Conservation (phyloP, 2,888 invertebrate species). For the Pseudococcus jackbeardsleyi region DNA sequence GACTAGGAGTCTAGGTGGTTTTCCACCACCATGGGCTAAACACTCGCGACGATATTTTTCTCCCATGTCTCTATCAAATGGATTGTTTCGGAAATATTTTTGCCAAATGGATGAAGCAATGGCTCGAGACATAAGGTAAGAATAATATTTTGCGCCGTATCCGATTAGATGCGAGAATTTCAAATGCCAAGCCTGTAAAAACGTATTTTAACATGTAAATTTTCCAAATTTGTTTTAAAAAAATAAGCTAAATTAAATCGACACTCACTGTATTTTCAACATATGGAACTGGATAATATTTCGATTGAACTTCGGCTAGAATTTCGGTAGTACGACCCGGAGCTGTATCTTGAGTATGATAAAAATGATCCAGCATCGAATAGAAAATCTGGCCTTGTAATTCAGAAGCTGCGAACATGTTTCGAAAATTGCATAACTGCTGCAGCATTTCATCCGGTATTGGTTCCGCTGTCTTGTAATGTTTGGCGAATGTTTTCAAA, state of each 20-base stretch:
- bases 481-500: constrained; percentile 86
- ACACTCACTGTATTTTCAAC: constrained; percentile 83
- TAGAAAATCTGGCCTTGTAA: constrained; percentile 89
- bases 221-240: too few species aligned
- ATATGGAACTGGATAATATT: constrained; percentile 89
- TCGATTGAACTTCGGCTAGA: constrained; percentile 81
- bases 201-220: too few species aligned
- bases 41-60: constrained; percentile 83
- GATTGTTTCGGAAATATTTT: constrained; percentile 83
- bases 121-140: constrained; percentile 94
- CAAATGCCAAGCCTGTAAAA: constrained; percentile 88
- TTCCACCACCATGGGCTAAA: constrained; percentile 89
- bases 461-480: constrained; percentile 88
- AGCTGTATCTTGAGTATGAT: constrained; percentile 79
- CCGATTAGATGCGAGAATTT: constrained; percentile 97
- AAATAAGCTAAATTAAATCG: too few species aligned
- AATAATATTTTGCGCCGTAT: constrained; percentile 99
- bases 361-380: constrained; percentile 90
- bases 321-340: constrained; percentile 78
- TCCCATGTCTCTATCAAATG: constrained; percentile 83
- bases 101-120: constrained; percentile 95
- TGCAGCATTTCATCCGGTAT: constrained; percentile 85
- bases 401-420: constrained; percentile 90
- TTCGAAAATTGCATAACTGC: constrained; percentile 86
- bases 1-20: constrained; percentile 83